Conservation (phyloP, 2,113 vertebrate species). For the Parus major region DNA sequence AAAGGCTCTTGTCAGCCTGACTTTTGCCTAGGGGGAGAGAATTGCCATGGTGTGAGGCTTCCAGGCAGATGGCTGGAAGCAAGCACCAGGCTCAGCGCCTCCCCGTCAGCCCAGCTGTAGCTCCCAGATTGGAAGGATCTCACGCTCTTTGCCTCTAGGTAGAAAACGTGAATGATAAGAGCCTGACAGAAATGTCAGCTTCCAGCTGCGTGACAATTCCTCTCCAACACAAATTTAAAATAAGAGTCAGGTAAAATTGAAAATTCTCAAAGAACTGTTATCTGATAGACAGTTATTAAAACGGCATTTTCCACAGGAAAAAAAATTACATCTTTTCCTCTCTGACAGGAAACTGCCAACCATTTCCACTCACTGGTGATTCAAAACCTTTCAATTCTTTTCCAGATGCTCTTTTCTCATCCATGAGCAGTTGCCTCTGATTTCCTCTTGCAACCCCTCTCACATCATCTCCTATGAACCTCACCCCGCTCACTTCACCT, state of each 20-base stretch:
- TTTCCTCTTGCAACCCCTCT: not conserved
- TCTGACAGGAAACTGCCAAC: not conserved
- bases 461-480: not conserved
- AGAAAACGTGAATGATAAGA: conserved; percentile 51
- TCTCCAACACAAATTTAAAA: conserved; percentile 24
- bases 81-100: not conserved
- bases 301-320: not conserved
- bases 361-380: not conserved
- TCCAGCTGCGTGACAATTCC: conserved; percentile 44
- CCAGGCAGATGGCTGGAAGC: conserved; percentile 64
- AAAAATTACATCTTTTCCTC: conserved; percentile 1
- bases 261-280: not conserved
- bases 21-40: conserved; percentile 50
- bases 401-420: not conserved
- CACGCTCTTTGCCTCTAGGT: conserved; percentile 54
- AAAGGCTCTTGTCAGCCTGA: conserved; percentile 62
- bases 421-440: not conserved
- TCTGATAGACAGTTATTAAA: conserved; percentile 41
- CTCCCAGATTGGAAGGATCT: conserved; percentile 62
- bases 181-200: conserved; percentile 60
- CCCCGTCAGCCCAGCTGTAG: conserved; percentile 47
- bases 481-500: not conserved
- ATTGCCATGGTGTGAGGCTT: conserved; percentile 49
- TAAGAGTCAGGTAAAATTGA: conserved; percentile 51
- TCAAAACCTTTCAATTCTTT: not conserved